Evolutionary conservation across 1,140 invertebrate genomes (phyloP).

Genomic region (Drosophila sucinea): DNA sequence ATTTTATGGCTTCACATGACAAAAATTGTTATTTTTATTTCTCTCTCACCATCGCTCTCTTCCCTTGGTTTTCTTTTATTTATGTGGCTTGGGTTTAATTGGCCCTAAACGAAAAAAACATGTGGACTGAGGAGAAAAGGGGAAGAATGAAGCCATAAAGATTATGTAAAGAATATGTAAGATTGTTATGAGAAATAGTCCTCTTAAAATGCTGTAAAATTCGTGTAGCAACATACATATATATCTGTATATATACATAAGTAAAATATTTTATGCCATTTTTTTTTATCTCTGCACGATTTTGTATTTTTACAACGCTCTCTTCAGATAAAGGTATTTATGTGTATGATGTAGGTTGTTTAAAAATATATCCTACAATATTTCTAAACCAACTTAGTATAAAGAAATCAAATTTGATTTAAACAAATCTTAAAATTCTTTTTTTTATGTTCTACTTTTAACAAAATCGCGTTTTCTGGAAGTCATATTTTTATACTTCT

Average conservation of each 20-base stretch:
- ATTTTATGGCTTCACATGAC: slow-evolving; percentile 63
- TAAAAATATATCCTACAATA: no score
- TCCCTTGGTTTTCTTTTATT: slow-evolving; percentile 69
- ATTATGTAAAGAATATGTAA: slow-evolving; percentile 51
- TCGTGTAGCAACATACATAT: not conserved
- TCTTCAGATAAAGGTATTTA: not conserved
- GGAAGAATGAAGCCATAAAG: slow-evolving; percentile 38
- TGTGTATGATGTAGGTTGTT: no score
- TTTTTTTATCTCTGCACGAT: not conserved
- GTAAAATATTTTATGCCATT: slow-evolving; percentile 7
- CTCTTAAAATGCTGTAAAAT: slow-evolving; percentile 11
- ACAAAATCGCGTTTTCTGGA: no score
- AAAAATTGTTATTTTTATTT: slow-evolving; percentile 31
- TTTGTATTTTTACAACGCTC: not conserved
- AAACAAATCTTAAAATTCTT: no score
- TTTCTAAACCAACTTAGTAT: not conserved
- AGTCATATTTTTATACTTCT: no score
- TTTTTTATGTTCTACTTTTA: no score
- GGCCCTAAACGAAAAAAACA: slow-evolving; percentile 46
- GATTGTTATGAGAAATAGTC: slow-evolving; percentile 20
- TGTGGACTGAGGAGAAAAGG: not conserved
- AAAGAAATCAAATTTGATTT: no score
- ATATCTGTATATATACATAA: not conserved
- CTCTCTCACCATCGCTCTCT: not conserved
- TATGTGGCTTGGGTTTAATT: slow-evolving; percentile 71